Evolutionary conservation across 1,140 invertebrate species (phyloP).

Genomic region (Zaprionus vittiger): DNA sequence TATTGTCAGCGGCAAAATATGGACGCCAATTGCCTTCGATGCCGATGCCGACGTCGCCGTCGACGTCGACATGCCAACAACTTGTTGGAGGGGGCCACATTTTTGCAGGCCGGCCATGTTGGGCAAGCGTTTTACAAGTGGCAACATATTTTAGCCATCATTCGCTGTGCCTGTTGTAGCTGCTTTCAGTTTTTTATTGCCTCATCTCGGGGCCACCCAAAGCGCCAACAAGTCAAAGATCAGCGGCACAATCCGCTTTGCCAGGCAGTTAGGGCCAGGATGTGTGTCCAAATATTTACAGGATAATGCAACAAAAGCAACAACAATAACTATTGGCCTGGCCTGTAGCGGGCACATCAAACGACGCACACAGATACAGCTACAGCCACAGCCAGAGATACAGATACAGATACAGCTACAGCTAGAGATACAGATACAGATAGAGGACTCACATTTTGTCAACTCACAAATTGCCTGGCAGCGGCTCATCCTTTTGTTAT

Average conservation of each 20-base stretch:
- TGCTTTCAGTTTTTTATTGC: not conserved
- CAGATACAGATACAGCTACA: conserved; percentile 9
- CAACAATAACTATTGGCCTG: conserved; percentile 19
- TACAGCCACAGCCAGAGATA: not conserved
- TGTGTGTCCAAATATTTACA: conserved; percentile 74
- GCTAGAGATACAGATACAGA: conserved; percentile 19
- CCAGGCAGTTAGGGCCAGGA: conserved; percentile 41
- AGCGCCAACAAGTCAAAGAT: conserved; percentile 66
- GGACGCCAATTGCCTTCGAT: conserved; percentile 24
- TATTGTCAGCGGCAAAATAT: conserved; percentile 50
- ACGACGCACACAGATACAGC: conserved; percentile 7
- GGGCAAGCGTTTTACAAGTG: conserved; percentile 74
- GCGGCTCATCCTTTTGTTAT: conserved; percentile 57
- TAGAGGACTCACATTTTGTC: conserved; percentile 71
- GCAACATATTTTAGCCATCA: conserved; percentile 63
- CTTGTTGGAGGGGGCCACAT: conserved; percentile 64
- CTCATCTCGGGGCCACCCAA: conserved; percentile 62
- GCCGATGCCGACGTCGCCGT: conserved; percentile 16
- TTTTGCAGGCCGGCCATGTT: conserved; percentile 59
- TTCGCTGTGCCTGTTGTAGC: conserved; percentile 24
- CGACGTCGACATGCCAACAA: conserved; percentile 61
- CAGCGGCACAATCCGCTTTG: conserved; percentile 59
- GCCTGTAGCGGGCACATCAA: conserved; percentile 48
- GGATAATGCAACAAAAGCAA: conserved; percentile 42
- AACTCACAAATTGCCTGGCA: conserved; percentile 79